Conservation (phyloP, 2,888 invertebrate species). For the Lasioglossum marginatum region DNA sequence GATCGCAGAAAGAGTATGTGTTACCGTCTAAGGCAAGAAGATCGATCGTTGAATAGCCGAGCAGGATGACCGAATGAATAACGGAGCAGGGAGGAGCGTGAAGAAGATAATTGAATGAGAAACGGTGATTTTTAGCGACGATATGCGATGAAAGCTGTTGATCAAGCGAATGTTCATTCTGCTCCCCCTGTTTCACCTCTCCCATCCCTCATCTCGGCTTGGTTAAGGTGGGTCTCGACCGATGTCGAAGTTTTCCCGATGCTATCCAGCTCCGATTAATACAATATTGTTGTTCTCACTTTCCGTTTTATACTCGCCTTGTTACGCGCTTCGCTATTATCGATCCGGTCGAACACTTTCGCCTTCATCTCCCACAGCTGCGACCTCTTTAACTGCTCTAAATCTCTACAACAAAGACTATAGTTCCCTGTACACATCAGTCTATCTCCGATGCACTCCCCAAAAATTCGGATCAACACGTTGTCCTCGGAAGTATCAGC, state of each 20-base stretch:
- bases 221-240: not conserved
- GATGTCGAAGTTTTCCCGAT: conserved; percentile 16
- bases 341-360: conserved; percentile 31
- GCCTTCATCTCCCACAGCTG: conserved; percentile 18
- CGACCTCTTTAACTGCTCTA: not conserved
- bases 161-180: not conserved
- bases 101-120: conserved; percentile 58
- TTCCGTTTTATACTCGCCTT: conserved; percentile 22
- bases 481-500: not conserved
- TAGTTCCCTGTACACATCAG: not conserved
- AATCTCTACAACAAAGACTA: not conserved
- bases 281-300: conserved; percentile 29
- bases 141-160: conserved; percentile 52
- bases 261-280: conserved; percentile 33
- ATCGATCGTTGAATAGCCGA: conserved; percentile 57
- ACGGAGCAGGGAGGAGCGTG: conserved; percentile 60
- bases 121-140: conserved; percentile 34
- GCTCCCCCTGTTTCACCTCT: not conserved
- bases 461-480: not conserved
- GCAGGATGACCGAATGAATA: conserved; percentile 63
- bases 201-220: not conserved
- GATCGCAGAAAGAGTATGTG: not conserved
- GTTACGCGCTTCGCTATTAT: conserved; percentile 27
- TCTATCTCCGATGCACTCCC: not conserved
- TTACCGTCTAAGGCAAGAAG: conserved; percentile 38